Evolutionary conservation across 2,113 vertebrate genomes (phyloP).

Genomic region (Heterocephalus glaber): DNA sequence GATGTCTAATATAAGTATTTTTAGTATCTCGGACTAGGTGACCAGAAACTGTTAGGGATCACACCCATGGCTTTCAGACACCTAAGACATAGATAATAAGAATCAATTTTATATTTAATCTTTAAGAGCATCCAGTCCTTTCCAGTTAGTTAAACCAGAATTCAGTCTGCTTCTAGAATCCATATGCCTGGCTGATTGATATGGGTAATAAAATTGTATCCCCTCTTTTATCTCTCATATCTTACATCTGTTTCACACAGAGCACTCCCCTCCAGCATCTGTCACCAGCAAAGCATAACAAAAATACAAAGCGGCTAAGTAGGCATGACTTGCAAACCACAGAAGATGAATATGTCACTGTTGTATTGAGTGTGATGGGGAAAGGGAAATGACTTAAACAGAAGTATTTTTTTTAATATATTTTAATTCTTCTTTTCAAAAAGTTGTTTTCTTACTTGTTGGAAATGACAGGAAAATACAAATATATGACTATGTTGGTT

Average conservation of each 20-base stretch:
- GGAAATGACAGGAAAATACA: background rate
- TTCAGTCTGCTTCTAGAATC: background rate
- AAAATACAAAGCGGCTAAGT: background rate
- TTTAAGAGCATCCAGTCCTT: conserved; percentile 40
- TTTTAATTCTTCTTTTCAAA: background rate
- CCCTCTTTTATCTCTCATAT: background rate
- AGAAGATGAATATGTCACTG: background rate
- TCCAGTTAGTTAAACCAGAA: conserved; percentile 21
- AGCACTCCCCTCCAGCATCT: too few relatives aligned
- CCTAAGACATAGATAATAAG: background rate
- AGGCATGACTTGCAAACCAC: background rate
- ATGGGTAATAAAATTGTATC: background rate
- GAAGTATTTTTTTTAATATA: background rate
- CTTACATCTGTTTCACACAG: background rate
- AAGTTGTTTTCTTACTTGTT: background rate
- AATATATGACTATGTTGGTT: background rate
- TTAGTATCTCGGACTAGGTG: conserved; percentile 28
- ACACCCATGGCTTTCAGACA: conserved; percentile 16
- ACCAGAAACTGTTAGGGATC: background rate
- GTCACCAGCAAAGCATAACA: background rate
- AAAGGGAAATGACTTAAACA: background rate
- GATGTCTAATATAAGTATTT: background rate
- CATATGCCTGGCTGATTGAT: background rate
- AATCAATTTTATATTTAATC: conserved; percentile 42
- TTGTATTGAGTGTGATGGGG: background rate